Base-by-base conservation (phyloP, 2,888 invertebrate genomes). In the Hyposoter didymator region DNA sequence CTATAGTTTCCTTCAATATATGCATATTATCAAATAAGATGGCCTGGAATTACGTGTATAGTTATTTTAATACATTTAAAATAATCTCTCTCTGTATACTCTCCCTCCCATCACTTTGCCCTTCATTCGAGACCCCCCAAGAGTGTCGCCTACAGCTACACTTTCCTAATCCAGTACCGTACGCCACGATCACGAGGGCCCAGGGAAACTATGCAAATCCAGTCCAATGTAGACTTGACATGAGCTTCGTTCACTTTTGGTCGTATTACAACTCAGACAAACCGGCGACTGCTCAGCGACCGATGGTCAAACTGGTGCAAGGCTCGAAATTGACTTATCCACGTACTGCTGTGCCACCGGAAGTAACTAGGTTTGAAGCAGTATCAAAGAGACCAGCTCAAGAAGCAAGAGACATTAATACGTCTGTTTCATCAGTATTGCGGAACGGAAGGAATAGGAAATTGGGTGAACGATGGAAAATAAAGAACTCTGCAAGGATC, bases 401-500 rank as follows among this genome's bases (percentile, higher is more conserved):
- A 52, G 0, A 10, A 8, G 8, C n/a, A 49, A 49, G 1, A 49
- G 49, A 5, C 6, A 49, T 8, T 49, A 6, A 49, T 5, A 49
- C n/a, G 49, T 4, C 49, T 6, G 49, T n/a, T 17, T 49, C n/a
- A 17, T n/a, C 49, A n/a, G n/a, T 17, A n/a, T 17, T 49, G 17
- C 10, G 10, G n/a, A 49, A 49, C 49, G n/a, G n/a, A 17, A 1
- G 17, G n/a, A 49, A 70, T 64, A 74, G 85, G 84, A 88, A 85
- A 76, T 67, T 72, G 69, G 39, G 43, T 8, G 55, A 43, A 49
- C 78, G 78, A 19, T 62, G 83, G 76, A 84, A 78, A 73, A 78
- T 59, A 45, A 82, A 66, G 72, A 86, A 80, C 76, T 55, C 82
- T 59, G 86, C 85, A 78, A 82, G 85, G 49, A 59, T 67, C 74